Conservation (phyloP, 1,140 invertebrate genomes). For the Aphelenchoides avenae region DNA sequence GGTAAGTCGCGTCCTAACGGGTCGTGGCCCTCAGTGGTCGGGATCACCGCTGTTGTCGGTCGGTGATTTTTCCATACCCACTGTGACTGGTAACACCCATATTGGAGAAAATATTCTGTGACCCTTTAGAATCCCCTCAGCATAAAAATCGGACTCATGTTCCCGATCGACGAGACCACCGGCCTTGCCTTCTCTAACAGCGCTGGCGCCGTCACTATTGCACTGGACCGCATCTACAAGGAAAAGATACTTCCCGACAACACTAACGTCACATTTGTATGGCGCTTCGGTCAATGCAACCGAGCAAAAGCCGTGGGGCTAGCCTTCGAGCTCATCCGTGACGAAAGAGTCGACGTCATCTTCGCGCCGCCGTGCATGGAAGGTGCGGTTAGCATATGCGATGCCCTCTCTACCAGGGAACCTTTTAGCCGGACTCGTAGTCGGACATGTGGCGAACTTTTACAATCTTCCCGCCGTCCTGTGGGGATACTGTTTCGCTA, state of each 20-base stretch:
- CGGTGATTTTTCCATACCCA: no score
- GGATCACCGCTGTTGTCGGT: no score
- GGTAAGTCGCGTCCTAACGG: no score
- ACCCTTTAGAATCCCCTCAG: no score
- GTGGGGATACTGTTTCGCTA: conserved; percentile 24
- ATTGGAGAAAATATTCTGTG: no score
- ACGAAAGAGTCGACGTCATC: conserved; percentile 18
- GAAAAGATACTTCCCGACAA: conserved; percentile 15
- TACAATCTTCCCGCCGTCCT: conserved; percentile 22
- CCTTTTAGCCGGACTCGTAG: conserved; percentile 9
- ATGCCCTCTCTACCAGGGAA: conserved; percentile 5
- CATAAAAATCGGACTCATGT: conserved; percentile 17
- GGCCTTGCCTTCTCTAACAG: conserved; percentile 19
- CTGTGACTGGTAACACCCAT: no score
- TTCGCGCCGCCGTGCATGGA: conserved; percentile 28
- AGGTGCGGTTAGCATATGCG: conserved; percentile 11
- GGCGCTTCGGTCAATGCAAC: conserved; percentile 24
- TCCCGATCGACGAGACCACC: conserved; percentile 8
- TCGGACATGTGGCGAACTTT: conserved; percentile 23
- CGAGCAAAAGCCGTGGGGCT: conserved; percentile 9
- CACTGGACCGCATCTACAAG: conserved; percentile 16
- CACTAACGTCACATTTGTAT: conserved; percentile 26
- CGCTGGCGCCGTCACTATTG: conserved; percentile 21
- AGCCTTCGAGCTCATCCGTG: conserved; percentile 21
- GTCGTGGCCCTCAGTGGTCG: no score